Percentiles rank a stretch among this genome's conserved stretches.
These are phyloP conservation scores for Papilio xuthus DNA, from an alignment of 1,140 invertebrate genomes.

Conservation along the genomic window DNA sequence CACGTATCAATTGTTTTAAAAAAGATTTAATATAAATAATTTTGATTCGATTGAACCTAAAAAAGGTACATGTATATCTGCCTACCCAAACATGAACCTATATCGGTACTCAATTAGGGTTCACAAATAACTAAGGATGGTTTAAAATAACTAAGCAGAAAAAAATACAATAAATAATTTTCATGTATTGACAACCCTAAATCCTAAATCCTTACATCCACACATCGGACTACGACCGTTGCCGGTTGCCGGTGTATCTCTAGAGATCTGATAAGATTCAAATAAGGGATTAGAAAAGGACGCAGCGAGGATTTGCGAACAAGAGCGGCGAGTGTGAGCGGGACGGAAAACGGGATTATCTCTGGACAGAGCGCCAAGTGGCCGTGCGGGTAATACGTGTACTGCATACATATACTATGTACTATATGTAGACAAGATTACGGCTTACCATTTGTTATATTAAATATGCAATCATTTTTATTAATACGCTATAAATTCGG, in stretches of 20 bases:
- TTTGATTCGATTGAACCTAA: neutral
- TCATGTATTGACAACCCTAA: conserved; percentile 41
- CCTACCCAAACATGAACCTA: neutral
- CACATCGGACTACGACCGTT: conserved; percentile 68
- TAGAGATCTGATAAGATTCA: conserved; percentile 82
- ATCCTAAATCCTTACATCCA: conserved; percentile 58
- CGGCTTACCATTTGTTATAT: conserved; percentile 29
- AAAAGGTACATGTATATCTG: neutral
- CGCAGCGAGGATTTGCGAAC: conserved; percentile 68
- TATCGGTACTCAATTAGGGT: conserved; percentile 30
- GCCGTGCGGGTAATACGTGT: conserved; percentile 40
- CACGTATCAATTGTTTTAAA: neutral
- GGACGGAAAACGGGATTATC: conserved; percentile 75
- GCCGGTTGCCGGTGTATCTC: conserved; percentile 76
- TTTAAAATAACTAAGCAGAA: neutral
- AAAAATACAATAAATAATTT: neutral
- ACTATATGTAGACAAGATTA: conserved; percentile 16
- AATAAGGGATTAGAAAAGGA: conserved; percentile 82
- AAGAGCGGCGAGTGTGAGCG: conserved; percentile 57
- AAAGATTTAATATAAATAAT: conserved; percentile 9
- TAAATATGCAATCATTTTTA: conserved; percentile 27
- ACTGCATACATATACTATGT: conserved; percentile 13
- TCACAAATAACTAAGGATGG: neutral
- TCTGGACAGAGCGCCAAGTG: conserved; percentile 70
- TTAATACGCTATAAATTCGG: neutral